Percentiles rank a stretch among this genome's conserved stretches.
Evolutionary conservation across 2,797 vertebrate species (phyloP).

Genomic region (Pangasius krempfi): DNA sequence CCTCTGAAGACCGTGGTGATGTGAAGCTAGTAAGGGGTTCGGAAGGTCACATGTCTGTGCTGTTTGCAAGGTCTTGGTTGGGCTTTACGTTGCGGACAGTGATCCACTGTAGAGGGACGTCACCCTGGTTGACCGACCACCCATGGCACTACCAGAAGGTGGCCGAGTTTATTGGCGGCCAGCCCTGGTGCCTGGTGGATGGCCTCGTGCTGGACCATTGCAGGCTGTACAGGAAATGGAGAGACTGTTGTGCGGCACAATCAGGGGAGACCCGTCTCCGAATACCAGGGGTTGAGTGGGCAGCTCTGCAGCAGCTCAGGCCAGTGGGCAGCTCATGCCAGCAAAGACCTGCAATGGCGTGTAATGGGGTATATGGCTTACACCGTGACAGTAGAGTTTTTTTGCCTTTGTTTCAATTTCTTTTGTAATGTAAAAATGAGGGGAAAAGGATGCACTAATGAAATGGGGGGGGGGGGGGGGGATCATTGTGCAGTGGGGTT

Average conservation of each 20-base stretch:
- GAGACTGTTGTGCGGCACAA: neutral
- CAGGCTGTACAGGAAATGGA: neutral
- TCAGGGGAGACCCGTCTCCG: rapidly evolving
- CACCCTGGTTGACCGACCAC: neutral
- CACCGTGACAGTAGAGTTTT: too few relatives aligned
- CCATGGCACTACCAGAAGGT: neutral
- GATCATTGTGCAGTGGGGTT: too few relatives aligned
- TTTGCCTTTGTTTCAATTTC: too few relatives aligned
- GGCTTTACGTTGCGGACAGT: neutral
- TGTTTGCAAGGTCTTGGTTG: neutral
- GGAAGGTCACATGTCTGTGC: rapidly evolving
- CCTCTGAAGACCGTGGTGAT: neutral
- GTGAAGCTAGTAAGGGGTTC: neutral
- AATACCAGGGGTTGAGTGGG: neutral
- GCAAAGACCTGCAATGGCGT: slow-evolving; percentile 22
- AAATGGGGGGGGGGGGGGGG: too few relatives aligned
- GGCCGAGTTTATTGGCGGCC: neutral
- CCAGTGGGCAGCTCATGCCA: too few relatives aligned
- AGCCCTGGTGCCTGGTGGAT: neutral
- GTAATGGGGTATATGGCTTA: too few relatives aligned
- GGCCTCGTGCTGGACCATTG: neutral
- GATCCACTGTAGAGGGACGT: neutral
- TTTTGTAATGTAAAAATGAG: too few relatives aligned
- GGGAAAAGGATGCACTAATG: too few relatives aligned
- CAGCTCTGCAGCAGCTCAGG: neutral